phyloP scores from a whole-genome alignment of 2,888 invertebrate species.

The Drosophila austrosaltans region DNA sequence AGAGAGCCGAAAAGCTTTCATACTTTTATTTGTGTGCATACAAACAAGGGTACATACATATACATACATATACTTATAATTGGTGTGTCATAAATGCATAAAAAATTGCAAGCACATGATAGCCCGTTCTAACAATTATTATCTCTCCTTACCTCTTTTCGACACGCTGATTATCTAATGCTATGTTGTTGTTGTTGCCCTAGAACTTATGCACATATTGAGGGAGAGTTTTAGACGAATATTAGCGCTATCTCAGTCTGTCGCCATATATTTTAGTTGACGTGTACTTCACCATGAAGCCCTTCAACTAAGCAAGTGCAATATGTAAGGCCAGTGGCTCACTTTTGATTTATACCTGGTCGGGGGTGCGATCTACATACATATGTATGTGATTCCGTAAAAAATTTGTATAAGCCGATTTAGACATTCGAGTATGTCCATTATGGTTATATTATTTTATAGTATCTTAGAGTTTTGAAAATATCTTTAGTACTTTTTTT shows the following conservation, averaged over 20 bases:
- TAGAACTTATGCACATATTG: constrained; percentile 13
- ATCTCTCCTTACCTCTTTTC: constrained; percentile 66
- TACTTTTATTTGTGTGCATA: constrained; percentile 19
- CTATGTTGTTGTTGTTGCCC: constrained; percentile 7
- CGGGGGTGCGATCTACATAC: background rate
- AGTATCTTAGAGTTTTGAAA: background rate
- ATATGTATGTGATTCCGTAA: background rate
- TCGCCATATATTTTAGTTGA: constrained; percentile 42
- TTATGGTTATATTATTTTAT: background rate
- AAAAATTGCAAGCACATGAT: constrained; percentile 66
- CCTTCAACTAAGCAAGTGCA: constrained; percentile 50
- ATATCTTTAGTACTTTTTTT: background rate
- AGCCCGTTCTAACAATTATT: constrained; percentile 18
- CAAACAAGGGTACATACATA: no score
- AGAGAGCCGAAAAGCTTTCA: constrained; percentile 57
- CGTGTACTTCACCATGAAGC: constrained; percentile 52
- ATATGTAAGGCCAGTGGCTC: constrained; percentile 15
- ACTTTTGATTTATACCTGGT: background rate
- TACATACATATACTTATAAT: background rate
- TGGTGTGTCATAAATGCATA: constrained; percentile 70
- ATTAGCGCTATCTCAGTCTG: constrained; percentile 39
- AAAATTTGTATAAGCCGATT: background rate
- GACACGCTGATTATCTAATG: constrained; percentile 25
- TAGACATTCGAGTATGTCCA: background rate
- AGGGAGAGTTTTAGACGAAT: constrained; percentile 15